Evolutionary conservation across 2,113 vertebrate genomes (phyloP), one percentile per base, ranked within the genome.

Genomic region (Monarcha castaneiventris): DNA sequence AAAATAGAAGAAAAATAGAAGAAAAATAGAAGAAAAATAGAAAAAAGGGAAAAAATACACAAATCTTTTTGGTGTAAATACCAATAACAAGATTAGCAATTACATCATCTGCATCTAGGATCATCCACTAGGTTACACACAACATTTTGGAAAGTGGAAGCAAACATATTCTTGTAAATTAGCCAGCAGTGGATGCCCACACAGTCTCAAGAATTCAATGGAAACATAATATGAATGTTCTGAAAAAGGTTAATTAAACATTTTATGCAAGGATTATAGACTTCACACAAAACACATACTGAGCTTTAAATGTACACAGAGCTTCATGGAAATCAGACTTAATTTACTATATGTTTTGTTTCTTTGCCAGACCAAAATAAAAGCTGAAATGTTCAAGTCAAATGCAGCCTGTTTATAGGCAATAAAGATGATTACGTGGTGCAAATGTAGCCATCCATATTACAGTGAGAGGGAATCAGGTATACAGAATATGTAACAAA

Each of bases 221-320:
- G 90, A 89, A 90, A 81, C 14, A 22, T 75, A 71, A 54, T 79
- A 94, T 0, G 7, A 75, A 64, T 82, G 19, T 93, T 91, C 85
- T 61, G 63, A 87, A 93, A 81, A 62, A 86, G 54, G 76, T 94
- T 97, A 91, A 94, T 91, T 94, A 91, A 96, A 49, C 66, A 90
- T 97, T 95, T 96, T 91, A 63, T 88, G 61, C 41, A 44, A 78
- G 41, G 61, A 93, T 90, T 90, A 84, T 18, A 79, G 49, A 82
- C 35, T 88, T 95, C 62, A 87, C 90, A 95, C 46, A 87, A 78
- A 96, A 80, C 20, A 79, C 9, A 52, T 46, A 74, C 18, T 11
- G 73, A 74, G 26, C 10, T 74, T 67, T 49, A 81, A 90, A 89
- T 2, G 5, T 37, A 59, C 29, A 52, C 17, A 76, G 37, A 76